phyloP scores from a whole-genome alignment of 2,888 invertebrate species.

The Rapana venosa region DNA sequence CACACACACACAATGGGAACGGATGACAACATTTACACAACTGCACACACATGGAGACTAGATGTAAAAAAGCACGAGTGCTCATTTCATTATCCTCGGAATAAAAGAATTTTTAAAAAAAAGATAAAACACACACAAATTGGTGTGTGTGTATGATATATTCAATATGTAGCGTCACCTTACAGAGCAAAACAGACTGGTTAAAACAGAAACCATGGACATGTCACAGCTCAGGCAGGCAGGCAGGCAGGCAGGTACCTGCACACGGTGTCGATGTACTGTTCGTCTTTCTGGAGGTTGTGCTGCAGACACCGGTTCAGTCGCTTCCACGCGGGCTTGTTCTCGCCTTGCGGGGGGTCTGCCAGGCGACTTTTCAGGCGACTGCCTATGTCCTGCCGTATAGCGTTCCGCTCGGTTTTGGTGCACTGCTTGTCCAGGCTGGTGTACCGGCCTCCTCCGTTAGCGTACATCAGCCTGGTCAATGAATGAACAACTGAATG shows the following conservation, averaged over 20 bases:
- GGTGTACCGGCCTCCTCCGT: background rate
- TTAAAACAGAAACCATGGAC: too few relatives aligned
- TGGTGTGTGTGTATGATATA: too few relatives aligned
- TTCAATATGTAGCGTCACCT: too few relatives aligned
- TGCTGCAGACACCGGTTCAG: background rate
- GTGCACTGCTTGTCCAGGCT: conserved; percentile 21
- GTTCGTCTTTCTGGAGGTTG: background rate
- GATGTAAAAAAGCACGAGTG: too few relatives aligned
- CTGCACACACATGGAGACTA: background rate
- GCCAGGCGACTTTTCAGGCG: background rate
- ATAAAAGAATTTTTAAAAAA: too few relatives aligned
- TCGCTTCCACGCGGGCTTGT: background rate
- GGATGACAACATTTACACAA: background rate
- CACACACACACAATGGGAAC: background rate
- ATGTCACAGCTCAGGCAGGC: too few relatives aligned
- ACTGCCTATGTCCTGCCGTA: conserved; percentile 8
- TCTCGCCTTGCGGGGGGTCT: background rate
- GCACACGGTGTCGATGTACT: conserved; percentile 2
- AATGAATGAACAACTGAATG: background rate
- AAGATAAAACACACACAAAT: background rate
- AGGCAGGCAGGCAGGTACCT: background rate
- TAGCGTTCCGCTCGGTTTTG: background rate
- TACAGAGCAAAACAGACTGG: too few relatives aligned
- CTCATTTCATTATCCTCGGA: too few relatives aligned
- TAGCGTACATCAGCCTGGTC: conserved; percentile 34